A percentile compares a stretch with the other conserved stretches of the same genome.
Evolutionary conservation across 2,888 invertebrate species (phyloP).

Genomic region (Hyles lineata): DNA sequence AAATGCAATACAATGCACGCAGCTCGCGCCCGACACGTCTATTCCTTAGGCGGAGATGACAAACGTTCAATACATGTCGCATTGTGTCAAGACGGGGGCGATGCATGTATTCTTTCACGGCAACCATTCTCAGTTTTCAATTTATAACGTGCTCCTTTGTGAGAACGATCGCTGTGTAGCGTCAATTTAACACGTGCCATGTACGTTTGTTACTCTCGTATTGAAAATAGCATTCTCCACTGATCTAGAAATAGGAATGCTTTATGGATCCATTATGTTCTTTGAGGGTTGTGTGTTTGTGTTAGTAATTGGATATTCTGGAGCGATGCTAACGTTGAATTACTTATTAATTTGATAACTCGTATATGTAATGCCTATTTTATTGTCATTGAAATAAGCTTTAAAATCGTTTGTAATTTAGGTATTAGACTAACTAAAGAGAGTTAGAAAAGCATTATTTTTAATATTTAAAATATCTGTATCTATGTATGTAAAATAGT

Average conservation of each 20-base stretch:
- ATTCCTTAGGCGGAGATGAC: constrained; percentile 7
- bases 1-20: not conserved
- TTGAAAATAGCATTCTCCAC: constrained; percentile 2
- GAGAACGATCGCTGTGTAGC: constrained; percentile 42
- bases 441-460: too few relatives aligned
- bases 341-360: too few relatives aligned
- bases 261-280: not conserved
- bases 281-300: too few relatives aligned
- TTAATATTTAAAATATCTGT: too few relatives aligned
- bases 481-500: too few relatives aligned
- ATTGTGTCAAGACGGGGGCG: constrained; percentile 35
- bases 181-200: constrained; percentile 47
- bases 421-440: too few relatives aligned
- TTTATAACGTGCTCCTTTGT: constrained; percentile 61
- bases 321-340: not conserved
- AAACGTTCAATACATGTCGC: constrained; percentile 14
- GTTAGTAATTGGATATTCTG: not conserved
- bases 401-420: too few relatives aligned
- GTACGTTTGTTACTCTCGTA: constrained; percentile 39
- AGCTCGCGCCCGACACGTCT: not conserved
- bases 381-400: too few relatives aligned
- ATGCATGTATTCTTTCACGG: constrained; percentile 49
- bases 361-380: too few relatives aligned
- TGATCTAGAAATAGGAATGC: constrained; percentile 5
- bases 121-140: constrained; percentile 63